Evolutionary conservation across 2,888 invertebrate species (phyloP), one percentile per base, ranked within the genome.

Genomic region (Malacosoma neustria): DNA sequence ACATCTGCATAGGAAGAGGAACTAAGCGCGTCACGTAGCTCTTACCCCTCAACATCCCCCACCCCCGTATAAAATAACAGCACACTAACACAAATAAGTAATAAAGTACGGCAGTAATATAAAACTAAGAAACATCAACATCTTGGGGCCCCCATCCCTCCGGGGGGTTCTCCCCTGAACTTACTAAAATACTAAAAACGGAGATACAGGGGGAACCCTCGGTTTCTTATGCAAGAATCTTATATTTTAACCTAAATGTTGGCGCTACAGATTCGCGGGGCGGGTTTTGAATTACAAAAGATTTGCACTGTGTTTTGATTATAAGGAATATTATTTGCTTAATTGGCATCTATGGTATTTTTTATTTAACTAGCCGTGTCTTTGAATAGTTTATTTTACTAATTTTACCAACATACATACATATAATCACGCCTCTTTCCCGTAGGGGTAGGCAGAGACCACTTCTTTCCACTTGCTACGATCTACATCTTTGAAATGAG

Each of bases 151-250:
- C 42, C 56, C 55, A 54, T 61, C 63, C 54, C 54, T 47, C 54
- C 57, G 62, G 63, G 74, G 82, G 77, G 75, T 73, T 80, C 75
- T 79, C 75, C 66, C 84, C 81, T 73, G 76, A 85, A 85, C 85
- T 85, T 84, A 85, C 82, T 85, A 85, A 85, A 85, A 84, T 85
- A 85, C 84, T 85, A 85, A 85, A 85, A 85, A 85, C 85, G 82
- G 81, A 84, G 84, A 85, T 85, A 82, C 77, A 69, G 73, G 61
- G 77, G 75, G 68, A 46, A 72, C 69, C 74, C 71, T 68, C 69
- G 57, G 56, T 82, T 85, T 84, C 84, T 85, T 84, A 85, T 85
- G 84, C 85, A 85, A 84, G 84, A 81, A 79, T 81, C 81, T 85
- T 84, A 80, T 80, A 79, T 81, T 79, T 81, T 81, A 82, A 81